Base-by-base conservation (phyloP, 2,888 invertebrate genomes). In the Drosophila kanekoi region DNA sequence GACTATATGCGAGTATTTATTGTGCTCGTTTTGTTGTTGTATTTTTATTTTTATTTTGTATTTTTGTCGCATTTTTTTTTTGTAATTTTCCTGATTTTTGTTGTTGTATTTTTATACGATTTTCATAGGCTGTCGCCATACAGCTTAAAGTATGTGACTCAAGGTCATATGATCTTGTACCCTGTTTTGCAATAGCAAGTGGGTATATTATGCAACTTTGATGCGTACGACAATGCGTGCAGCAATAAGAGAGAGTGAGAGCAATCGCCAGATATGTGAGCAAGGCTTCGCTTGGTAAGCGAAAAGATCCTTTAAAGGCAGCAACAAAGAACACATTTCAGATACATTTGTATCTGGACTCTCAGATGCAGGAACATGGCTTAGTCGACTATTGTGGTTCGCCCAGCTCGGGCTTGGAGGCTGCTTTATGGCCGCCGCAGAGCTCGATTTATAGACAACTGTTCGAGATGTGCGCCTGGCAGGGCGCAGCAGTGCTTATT, bases 391-490 rank as follows among this genome's bases (percentile, higher is more conserved):
- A 4, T 0, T 10, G 1, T 1, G 3, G 9, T 6, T 4, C 9
- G 1, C 10, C 8, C 0, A 4, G 1, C 3, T 8, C 10, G 28
- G 58, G 40, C 32, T 47, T 43, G 16, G 16, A 5, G 38, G 13
- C 64, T 57, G 61, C 59, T 77, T 79, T 77, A 79, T 67, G 79
- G 70, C 73, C 76, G 79, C 72, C 63, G 78, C 72, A 62, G 53
- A 32, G 20, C 59, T 64, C 71, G 33, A 76, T 77, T 77, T 76
- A 72, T 79, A 56, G 72, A 67, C 54, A 79, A 65, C 44, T 60
- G 45, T 66, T 66, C 32, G 56, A 62, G 53, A 45, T 40, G 48
- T 56, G 57, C 16, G 45, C n/a, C 41, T 60, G 47, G 52, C 37
- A 16, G 58, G 45, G 32, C 47, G 57, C 56, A 72, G 67, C 57